Evolutionary conservation across 1,140 invertebrate genomes (phyloP), one percentile per base, ranked within the genome.

Genomic region (Drosophila neocordata): DNA sequence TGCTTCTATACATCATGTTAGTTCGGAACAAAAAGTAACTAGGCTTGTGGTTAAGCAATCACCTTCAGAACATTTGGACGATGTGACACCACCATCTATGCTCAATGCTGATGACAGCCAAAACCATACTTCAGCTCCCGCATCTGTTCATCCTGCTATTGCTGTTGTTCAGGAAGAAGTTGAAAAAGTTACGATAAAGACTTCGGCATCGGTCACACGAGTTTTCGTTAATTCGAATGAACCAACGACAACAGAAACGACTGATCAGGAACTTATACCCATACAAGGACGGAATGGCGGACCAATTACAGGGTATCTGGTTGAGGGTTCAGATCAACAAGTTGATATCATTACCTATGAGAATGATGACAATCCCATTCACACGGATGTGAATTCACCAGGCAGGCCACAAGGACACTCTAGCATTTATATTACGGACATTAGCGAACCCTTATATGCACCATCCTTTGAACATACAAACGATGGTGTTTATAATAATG

Each of bases 171-270:
- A 79, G 20, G 48, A 77, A 8, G 31, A 51, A 9, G 58, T 69
- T 1, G 31, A 79, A 15, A 48, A 77, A 7, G 31, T 79, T 1
- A 79, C 58, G 0, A 27, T 74, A 9, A 57, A 35, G 4, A 53
- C 51, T 1, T 69, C 65, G 6, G 55, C 58, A 1, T 71, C 71
- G 1, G 56, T 76, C 24, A 70, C 55, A 4, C 48, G 56, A 0
- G 12, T 24, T 2, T 66, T 35, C 27, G 15, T 12, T 4, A 37
- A 13, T 6, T 6, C 27, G 6, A 31, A 31, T 31, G 27, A 31
- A 31, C 27, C 27, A 31, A 31, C 1, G 0, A n/a, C 6, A 4
- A 1, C 27, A 0, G 37, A 31, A 8, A 2, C 13, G 1, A 15
- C 35, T 34, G 22, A 31, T 41, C 48, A 13, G 11, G 56, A 80